Evolutionary conservation across 2,888 invertebrate genomes (phyloP).

Genomic region (Megalurothrips usitatus): DNA sequence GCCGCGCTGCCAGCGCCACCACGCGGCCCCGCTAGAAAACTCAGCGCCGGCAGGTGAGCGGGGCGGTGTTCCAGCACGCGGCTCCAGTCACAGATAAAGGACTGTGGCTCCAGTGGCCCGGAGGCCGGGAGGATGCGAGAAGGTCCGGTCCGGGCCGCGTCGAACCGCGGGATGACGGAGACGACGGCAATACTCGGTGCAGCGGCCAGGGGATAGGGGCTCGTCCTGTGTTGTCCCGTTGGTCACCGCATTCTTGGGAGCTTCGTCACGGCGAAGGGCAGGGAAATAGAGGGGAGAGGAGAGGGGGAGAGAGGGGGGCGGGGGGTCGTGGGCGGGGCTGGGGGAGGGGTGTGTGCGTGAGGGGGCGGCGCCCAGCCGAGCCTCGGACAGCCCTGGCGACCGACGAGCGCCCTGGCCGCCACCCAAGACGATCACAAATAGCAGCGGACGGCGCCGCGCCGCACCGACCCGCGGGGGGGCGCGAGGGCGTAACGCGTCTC

Average conservation of each 20-base stretch:
- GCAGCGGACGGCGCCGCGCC: slow-evolving; percentile 7
- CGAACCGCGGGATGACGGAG: too few relatives aligned
- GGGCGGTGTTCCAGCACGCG: neutral
- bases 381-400: neutral
- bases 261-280: neutral
- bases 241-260: slow-evolving; percentile 18
- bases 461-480: neutral
- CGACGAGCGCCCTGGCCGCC: neutral
- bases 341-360: too few relatives aligned
- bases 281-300: too few relatives aligned
- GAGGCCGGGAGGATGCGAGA: too few relatives aligned
- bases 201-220: neutral
- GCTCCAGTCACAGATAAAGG: too few relatives aligned
- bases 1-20: neutral
- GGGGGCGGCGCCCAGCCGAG: neutral
- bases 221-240: neutral
- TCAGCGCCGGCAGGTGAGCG: neutral
- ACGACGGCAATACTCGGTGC: neutral
- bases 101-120: too few relatives aligned
- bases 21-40: too few relatives aligned
- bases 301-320: neutral
- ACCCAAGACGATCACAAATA: slow-evolving; percentile 20
- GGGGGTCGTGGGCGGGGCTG: neutral
- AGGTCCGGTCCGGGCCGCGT: too few relatives aligned
- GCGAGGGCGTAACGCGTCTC: slow-evolving; percentile 11